Evolutionary conservation across 2,888 invertebrate genomes (phyloP).

Genomic region (Protonemura montana): DNA sequence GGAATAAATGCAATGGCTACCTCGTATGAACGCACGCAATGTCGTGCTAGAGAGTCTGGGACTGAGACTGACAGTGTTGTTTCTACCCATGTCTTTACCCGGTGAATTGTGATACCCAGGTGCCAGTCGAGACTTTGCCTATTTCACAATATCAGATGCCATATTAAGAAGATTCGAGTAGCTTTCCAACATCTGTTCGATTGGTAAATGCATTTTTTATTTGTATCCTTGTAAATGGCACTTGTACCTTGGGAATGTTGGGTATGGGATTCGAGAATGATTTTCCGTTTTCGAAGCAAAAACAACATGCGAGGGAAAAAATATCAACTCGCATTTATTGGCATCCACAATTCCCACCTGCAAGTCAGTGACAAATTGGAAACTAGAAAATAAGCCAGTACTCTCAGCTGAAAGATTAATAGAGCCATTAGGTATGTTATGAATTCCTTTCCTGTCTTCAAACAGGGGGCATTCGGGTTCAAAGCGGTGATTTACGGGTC

Average conservation of each 20-base stretch:
- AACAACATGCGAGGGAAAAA: not conserved
- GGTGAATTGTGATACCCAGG: not conserved
- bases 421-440: slow-evolving; percentile 23
- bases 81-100: not conserved
- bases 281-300: not conserved
- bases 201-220: not conserved
- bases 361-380: slow-evolving; percentile 23
- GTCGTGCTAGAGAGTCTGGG: not conserved
- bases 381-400: slow-evolving; percentile 9
- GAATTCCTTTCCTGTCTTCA: slow-evolving; percentile 23
- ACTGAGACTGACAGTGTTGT: too few relatives aligned
- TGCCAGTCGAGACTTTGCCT: not conserved
- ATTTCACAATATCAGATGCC: not conserved
- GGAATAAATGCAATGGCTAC: not conserved
- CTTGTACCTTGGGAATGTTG: not conserved
- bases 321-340: not conserved
- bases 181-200: not conserved
- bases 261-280: not conserved
- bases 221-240: not conserved
- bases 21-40: not conserved
- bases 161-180: not conserved
- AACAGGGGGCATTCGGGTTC: not conserved
- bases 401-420: slow-evolving; percentile 17
- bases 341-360: not conserved
- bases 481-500: not conserved